phyloP scores from a whole-genome alignment of 2,888 invertebrate genomes.

The Acanthococcus lagerstroemiae region DNA sequence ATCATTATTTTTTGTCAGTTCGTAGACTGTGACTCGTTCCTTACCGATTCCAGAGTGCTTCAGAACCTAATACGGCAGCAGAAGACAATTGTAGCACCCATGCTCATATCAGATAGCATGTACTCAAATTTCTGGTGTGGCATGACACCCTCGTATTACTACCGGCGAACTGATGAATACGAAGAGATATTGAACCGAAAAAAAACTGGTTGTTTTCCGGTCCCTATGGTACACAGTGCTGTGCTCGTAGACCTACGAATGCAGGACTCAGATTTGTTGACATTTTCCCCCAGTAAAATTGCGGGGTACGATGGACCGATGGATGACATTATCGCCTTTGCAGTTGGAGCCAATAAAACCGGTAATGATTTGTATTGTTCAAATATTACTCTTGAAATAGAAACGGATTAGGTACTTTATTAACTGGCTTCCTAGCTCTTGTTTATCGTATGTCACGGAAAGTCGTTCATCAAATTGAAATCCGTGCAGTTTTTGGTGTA shows the following conservation, averaged over 20 bases:
- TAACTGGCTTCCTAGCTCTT: neutral
- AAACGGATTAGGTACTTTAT: neutral
- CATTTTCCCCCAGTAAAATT: conserved; percentile 59
- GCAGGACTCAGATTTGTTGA: conserved; percentile 52
- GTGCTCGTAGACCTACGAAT: conserved; percentile 65
- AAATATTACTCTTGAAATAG: conserved; percentile 16
- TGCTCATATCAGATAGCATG: conserved; percentile 72
- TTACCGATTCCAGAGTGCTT: conserved; percentile 58
- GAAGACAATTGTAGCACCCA: conserved; percentile 64
- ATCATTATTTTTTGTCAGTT: conserved; percentile 47
- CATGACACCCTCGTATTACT: conserved; percentile 76
- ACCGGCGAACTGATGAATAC: conserved; percentile 73
- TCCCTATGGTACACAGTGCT: conserved; percentile 87
- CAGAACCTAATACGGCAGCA: conserved; percentile 52
- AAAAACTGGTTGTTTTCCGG: conserved; percentile 62
- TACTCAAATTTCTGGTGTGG: conserved; percentile 97
- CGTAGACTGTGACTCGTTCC: conserved; percentile 73
- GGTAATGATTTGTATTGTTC: conserved; percentile 43
- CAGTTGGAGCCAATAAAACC: conserved; percentile 62
- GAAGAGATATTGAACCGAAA: conserved; percentile 62
- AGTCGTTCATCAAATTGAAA: neutral
- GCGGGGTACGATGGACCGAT: conserved; percentile 60
- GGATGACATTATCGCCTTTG: conserved; percentile 91
- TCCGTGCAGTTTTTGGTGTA: neutral
- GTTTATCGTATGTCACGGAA: no score